phyloP scores from a whole-genome alignment of 2,113 vertebrate genomes.

The Gadus chalcogrammus region DNA sequence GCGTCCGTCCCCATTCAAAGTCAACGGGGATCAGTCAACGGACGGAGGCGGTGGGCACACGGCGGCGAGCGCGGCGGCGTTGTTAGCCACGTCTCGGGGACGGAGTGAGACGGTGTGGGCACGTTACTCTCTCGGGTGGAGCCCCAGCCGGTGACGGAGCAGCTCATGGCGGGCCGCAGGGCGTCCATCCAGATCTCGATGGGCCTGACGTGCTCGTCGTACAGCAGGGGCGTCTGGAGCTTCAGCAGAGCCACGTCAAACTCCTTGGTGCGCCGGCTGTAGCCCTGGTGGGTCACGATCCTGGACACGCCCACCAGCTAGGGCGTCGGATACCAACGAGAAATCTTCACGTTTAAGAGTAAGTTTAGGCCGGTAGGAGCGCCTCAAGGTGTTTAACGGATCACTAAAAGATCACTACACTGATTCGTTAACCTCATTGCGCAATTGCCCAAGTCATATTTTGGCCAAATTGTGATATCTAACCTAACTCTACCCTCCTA shows the following conservation, averaged over 20 bases:
- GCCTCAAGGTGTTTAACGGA: too few relatives aligned
- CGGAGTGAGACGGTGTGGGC: background rate
- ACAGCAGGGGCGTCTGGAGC: conserved; percentile 55
- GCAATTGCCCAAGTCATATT: too few relatives aligned
- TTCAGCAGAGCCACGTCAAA: conserved; percentile 64
- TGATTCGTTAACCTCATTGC: background rate
- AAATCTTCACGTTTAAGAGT: too few relatives aligned
- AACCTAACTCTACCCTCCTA: too few relatives aligned
- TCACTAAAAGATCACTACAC: background rate
- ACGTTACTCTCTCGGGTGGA: conserved; percentile 66
- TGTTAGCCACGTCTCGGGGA: too few relatives aligned
- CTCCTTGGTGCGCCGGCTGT: conserved; percentile 50
- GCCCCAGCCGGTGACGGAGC: conserved; percentile 73
- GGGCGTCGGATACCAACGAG: background rate
- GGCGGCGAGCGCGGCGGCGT: too few relatives aligned
- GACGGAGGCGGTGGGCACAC: too few relatives aligned
- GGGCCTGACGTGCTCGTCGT: conserved; percentile 55
- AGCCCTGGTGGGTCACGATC: conserved; percentile 52
- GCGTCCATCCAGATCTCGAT: conserved; percentile 49
- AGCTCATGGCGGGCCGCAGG: conserved; percentile 25
- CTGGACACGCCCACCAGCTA: conserved; percentile 43
- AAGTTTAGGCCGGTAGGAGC: too few relatives aligned
- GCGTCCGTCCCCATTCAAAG: too few relatives aligned
- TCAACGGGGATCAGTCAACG: too few relatives aligned
- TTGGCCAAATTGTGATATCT: too few relatives aligned